Conservation (phyloP, 2,888 invertebrate species). For the Cryptosula pallasiana region DNA sequence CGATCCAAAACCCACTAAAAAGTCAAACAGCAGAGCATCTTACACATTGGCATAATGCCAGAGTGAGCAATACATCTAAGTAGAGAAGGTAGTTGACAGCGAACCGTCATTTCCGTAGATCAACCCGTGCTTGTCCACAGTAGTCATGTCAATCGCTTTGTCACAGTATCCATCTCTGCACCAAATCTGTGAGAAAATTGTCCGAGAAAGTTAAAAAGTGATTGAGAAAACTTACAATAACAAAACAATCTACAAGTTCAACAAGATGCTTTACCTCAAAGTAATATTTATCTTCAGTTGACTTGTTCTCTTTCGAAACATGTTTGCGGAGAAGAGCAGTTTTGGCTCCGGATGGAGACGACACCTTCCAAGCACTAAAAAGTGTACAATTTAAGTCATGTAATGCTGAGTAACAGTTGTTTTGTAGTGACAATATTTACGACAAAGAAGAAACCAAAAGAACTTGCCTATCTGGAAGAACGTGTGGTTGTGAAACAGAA, state of each 20-base stretch:
- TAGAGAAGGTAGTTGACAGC: too few species aligned
- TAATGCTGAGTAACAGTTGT: too few species aligned
- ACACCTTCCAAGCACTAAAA: conserved; percentile 40
- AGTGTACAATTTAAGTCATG: too few species aligned
- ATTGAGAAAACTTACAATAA: too few species aligned
- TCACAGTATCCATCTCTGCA: conserved; percentile 36
- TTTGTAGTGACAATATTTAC: too few species aligned
- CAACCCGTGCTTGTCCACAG: conserved; percentile 72
- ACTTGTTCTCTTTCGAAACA: conserved; percentile 35
- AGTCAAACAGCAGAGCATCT: too few species aligned
- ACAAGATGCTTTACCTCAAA: conserved; percentile 60
- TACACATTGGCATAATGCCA: too few species aligned
- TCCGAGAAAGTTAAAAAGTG: too few species aligned
- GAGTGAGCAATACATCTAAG: too few species aligned
- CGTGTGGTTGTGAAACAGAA: neutral
- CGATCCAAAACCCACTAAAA: conserved; percentile 49
- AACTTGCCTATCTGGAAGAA: neutral
- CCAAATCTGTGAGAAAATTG: conserved; percentile 45
- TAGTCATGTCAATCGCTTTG: conserved; percentile 60
- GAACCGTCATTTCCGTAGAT: conserved; percentile 69
- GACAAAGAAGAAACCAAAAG: too few species aligned
- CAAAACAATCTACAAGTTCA: too few species aligned
- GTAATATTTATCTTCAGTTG: conserved; percentile 61
- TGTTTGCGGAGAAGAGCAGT: conserved; percentile 41
- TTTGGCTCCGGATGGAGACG: conserved; percentile 41